Percentiles rank a stretch among this genome's conserved stretches.
These are phyloP conservation scores for Calcarius ornatus DNA, from an alignment of 2,113 vertebrate genomes.

Conservation along the genomic window DNA sequence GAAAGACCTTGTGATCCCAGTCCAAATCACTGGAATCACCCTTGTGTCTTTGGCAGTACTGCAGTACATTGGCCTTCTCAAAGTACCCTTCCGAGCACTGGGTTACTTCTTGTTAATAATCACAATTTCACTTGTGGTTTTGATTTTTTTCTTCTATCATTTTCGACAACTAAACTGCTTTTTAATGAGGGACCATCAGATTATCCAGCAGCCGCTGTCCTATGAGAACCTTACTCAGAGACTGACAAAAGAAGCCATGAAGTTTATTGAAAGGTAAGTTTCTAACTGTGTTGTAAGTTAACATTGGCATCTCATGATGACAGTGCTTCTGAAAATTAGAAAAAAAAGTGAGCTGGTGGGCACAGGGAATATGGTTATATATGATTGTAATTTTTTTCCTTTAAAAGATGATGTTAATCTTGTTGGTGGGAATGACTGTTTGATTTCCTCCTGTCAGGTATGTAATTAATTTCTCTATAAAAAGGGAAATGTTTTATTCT, in stretches of 20 bases:
- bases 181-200: slow-evolving; percentile 75
- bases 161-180: slow-evolving; percentile 85
- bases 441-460: not conserved
- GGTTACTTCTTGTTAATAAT: slow-evolving; percentile 13
- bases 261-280: slow-evolving; percentile 79
- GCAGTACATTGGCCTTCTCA: slow-evolving; percentile 37
- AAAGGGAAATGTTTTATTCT: not conserved
- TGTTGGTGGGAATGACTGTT: not conserved
- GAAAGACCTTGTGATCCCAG: not conserved
- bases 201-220: slow-evolving; percentile 81
- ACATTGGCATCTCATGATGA: not conserved
- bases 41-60: slow-evolving; percentile 52
- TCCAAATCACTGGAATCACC: not conserved
- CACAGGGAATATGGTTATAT: not conserved
- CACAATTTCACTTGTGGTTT: not conserved
- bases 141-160: slow-evolving; percentile 57
- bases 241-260: slow-evolving; percentile 76
- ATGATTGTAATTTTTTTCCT: fast-evolving
- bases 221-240: slow-evolving; percentile 82
- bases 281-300: not conserved
- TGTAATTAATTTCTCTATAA: not conserved
- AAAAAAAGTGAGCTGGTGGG: not conserved
- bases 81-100: not conserved
- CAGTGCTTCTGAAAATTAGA: fast-evolving
- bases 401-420: not conserved